phyloP scores from a whole-genome alignment of 2,888 invertebrate species.

The Synanthedon vespiformis region DNA sequence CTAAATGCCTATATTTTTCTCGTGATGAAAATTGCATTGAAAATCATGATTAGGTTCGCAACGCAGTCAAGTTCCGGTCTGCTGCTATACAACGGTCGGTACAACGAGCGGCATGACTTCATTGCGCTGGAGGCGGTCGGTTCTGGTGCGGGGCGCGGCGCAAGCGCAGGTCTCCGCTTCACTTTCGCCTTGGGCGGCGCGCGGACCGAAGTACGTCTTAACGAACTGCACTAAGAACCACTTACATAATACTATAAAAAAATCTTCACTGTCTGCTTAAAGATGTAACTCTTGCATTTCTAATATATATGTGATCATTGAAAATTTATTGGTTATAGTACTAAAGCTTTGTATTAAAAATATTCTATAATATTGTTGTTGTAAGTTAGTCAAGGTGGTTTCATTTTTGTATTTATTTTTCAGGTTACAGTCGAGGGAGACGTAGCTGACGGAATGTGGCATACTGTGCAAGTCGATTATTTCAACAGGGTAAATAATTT shows the following conservation, averaged over 20 bases:
- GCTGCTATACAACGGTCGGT: slow-evolving; percentile 93
- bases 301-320: too few relatives aligned
- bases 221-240: too few relatives aligned
- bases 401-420: background rate
- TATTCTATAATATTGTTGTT: too few relatives aligned
- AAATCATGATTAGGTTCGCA: slow-evolving; percentile 75
- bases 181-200: slow-evolving; percentile 89
- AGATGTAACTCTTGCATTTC: too few relatives aligned
- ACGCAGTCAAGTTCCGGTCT: slow-evolving; percentile 87
- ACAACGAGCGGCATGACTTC: slow-evolving; percentile 95
- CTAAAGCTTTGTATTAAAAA: too few relatives aligned
- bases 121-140: slow-evolving; percentile 87
- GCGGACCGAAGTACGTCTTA: slow-evolving; percentile 57
- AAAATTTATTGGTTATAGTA: too few relatives aligned
- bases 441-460: slow-evolving; percentile 92
- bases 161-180: slow-evolving; percentile 77
- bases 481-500: slow-evolving; percentile 76
- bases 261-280: too few relatives aligned
- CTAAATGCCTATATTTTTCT: background rate
- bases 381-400: too few relatives aligned
- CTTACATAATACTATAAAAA: too few relatives aligned
- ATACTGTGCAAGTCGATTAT: slow-evolving; percentile 85
- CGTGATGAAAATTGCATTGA: background rate
- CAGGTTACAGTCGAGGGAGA: slow-evolving; percentile 75
- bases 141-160: slow-evolving; percentile 49